Conservation (phyloP, 2,797 vertebrate genomes). For the Oryzias sinensis region DNA sequence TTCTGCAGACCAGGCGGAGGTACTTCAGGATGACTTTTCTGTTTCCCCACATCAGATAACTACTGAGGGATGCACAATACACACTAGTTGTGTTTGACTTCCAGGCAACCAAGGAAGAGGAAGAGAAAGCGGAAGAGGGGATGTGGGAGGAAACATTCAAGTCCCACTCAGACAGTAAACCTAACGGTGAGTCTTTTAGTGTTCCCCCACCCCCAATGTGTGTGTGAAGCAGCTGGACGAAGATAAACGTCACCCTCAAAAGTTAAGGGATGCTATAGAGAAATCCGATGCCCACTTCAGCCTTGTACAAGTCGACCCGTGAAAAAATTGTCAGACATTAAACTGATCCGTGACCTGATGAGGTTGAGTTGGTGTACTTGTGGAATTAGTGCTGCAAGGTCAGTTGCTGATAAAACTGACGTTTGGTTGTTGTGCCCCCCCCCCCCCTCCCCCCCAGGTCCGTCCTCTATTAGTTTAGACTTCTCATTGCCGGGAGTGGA, state of each 20-base stretch:
- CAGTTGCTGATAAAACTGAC: background rate
- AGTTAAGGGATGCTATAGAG: too few relatives aligned
- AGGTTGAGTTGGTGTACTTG: too few relatives aligned
- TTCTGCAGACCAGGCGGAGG: conserved; percentile 61
- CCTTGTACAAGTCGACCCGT: too few relatives aligned
- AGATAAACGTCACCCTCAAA: too few relatives aligned
- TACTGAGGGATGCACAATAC: background rate
- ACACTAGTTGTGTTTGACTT: conserved; percentile 1
- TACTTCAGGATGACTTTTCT: conserved; percentile 20
- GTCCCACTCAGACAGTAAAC: conserved; percentile 88
- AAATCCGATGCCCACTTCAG: too few relatives aligned
- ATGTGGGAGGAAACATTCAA: conserved; percentile 96
- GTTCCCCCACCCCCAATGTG: too few relatives aligned
- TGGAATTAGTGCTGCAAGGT: too few relatives aligned
- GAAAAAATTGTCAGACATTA: too few relatives aligned
- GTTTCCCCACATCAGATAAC: background rate
- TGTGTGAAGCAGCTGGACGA: background rate
- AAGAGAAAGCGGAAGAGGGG: conserved; percentile 78
- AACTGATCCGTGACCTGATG: too few relatives aligned
- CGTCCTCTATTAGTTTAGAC: conserved; percentile 88
- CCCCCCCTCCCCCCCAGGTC: conserved; percentile 70
- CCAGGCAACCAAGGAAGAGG: conserved; percentile 60
- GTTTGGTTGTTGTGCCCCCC: background rate
- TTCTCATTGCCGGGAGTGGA: conserved; percentile 92
- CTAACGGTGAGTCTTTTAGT: conserved; percentile 77